Base-by-base conservation (phyloP, 2,888 invertebrate species). In the Thumatha senex region DNA sequence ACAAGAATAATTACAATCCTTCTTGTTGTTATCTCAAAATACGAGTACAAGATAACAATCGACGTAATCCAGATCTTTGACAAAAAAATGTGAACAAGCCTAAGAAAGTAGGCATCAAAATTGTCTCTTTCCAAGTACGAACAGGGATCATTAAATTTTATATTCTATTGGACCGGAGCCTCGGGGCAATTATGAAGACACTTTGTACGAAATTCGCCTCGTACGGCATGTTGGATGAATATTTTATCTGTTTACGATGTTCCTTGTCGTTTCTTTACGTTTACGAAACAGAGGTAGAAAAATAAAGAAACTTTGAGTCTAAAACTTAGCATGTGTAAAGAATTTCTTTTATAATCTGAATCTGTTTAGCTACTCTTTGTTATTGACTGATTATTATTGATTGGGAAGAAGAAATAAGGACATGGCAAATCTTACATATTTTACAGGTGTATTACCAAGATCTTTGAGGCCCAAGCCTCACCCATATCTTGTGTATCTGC, bases 121-220 rank as follows among this genome's bases (percentile, higher is more conserved):
- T 67, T 65, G 60, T 51, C 61, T 62, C 53, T 63, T 62, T 48
- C 62, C 54, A 44, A 67, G 61, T 61, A 30, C 29, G 29, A 36
- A 45, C n/a, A 10, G 29, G 11, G 45, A 45, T 75, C 70, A 70
- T 78, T 74, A 71, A 70, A 67, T 72, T 72, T 72, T 59, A 69
- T 66, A 50, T 53, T 49, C 42, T 15, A 42, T 54, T 44, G 39
- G 43, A 30, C 33, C 44, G 35, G 39, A 40, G 41, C 40, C n/a
- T 41, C 18, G n/a, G 34, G 34, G 42, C 18, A 59, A 52, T 52
- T 49, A 52, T 49, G 52, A 50, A 54, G 48, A 54, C 9, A 49
- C 56, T 65, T 44, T 5, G n/a, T 11, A 12, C 9, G 36, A 15
- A 57, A 48, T 34, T 39, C 29, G 46, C 18, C 2, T 45, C 10